A percentile compares a stretch with the other conserved stretches of the same genome.
Evolutionary conservation across 2,113 vertebrate species (phyloP).

Genomic region (Mola mola): DNA sequence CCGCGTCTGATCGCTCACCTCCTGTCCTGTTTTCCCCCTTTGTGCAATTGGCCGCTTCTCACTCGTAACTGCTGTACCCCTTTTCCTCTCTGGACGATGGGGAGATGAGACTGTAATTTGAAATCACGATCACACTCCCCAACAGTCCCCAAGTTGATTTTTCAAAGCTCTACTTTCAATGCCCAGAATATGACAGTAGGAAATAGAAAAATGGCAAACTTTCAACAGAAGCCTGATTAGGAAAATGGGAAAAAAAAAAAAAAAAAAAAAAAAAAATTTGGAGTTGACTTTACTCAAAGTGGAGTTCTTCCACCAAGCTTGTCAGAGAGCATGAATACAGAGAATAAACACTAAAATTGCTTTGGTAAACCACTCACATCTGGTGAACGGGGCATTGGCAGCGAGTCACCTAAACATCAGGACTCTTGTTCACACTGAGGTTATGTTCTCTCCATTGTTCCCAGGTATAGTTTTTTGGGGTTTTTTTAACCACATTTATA

Average conservation of each 20-base stretch:
- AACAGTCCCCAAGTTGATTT: constrained; percentile 40
- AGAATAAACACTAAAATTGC: constrained; percentile 21
- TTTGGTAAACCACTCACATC: constrained; percentile 1
- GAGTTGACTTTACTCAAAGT: constrained; percentile 6
- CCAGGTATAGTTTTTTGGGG: too few species aligned
- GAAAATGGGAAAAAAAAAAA: background rate
- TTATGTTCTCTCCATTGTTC: background rate
- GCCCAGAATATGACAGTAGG: constrained; percentile 6
- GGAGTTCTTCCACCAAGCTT: too few species aligned
- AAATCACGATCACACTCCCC: constrained; percentile 35
- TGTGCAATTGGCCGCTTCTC: constrained; percentile 50
- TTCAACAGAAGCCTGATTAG: constrained; percentile 14
- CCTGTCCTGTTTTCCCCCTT: constrained; percentile 39
- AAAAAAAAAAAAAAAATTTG: constrained; percentile 2
- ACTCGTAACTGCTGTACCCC: background rate
- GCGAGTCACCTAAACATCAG: constrained; percentile 8
- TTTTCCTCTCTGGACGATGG: constrained; percentile 23
- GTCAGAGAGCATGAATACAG: constrained; percentile 9
- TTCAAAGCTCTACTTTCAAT: constrained; percentile 14
- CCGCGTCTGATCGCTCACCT: constrained; percentile 40
- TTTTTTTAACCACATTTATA: background rate
- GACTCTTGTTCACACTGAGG: background rate
- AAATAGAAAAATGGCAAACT: constrained; percentile 30
- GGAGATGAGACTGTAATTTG: constrained; percentile 20
- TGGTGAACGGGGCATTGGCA: background rate